These are phyloP conservation scores for Temnothorax curvispinosus DNA, from an alignment of 1,140 invertebrate species.

Conservation along the genomic window DNA sequence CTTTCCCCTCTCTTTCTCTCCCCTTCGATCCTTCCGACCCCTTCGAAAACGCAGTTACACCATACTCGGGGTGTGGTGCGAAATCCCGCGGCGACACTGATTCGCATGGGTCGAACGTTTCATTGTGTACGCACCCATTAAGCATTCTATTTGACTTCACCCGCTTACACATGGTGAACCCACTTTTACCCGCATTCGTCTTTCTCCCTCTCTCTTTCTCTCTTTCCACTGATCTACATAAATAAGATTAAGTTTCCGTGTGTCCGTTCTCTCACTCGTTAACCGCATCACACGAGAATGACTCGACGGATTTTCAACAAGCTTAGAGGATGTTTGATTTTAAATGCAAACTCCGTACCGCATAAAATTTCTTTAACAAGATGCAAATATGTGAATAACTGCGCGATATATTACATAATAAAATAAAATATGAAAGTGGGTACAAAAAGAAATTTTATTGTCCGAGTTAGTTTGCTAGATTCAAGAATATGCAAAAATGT, in stretches of 20 bases:
- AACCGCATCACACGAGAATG: slow-evolving; percentile 42
- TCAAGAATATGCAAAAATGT: background rate
- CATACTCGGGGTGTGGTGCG: slow-evolving; percentile 49
- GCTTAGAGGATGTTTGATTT: slow-evolving; percentile 14
- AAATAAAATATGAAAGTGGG: background rate
- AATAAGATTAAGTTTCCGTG: slow-evolving; percentile 54
- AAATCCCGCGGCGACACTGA: slow-evolving; percentile 63
- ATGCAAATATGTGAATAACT: background rate
- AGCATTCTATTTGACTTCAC: slow-evolving; percentile 58
- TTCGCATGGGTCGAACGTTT: slow-evolving; percentile 50
- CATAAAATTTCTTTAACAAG: slow-evolving; percentile 6
- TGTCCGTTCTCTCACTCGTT: slow-evolving; percentile 15
- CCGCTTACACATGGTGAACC: slow-evolving; percentile 26
- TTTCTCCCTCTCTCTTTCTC: background rate
- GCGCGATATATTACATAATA: background rate
- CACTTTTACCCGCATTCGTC: slow-evolving; percentile 10
- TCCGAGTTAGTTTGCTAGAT: background rate
- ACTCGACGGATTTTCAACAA: slow-evolving; percentile 32
- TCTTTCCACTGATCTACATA: slow-evolving; percentile 41
- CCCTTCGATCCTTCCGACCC: background rate
- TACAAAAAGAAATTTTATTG: background rate
- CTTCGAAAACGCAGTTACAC: slow-evolving; percentile 49
- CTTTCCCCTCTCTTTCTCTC: background rate
- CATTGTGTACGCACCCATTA: slow-evolving; percentile 59
- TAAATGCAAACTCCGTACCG: background rate